Evolutionary conservation across 2,888 invertebrate species (phyloP).

Genomic region (Brenthis ino): DNA sequence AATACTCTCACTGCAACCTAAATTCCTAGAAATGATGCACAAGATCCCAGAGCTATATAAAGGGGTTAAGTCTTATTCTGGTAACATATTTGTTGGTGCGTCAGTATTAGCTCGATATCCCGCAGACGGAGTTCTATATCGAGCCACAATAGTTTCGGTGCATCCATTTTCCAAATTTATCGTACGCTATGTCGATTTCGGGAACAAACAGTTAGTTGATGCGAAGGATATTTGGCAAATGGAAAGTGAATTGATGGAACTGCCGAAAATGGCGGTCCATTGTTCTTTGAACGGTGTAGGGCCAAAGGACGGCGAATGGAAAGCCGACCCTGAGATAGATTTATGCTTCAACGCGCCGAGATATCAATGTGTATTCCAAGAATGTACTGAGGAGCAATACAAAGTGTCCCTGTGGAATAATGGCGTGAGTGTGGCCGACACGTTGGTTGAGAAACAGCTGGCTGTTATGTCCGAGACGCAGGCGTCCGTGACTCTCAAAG

Average conservation of each 20-base stretch:
- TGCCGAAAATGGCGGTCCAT: slow-evolving; percentile 87
- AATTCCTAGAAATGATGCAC: slow-evolving; percentile 87
- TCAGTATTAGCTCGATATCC: slow-evolving; percentile 87
- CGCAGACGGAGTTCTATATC: slow-evolving; percentile 87
- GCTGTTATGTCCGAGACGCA: slow-evolving; percentile 66
- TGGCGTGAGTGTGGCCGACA: slow-evolving; percentile 73
- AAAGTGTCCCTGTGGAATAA: slow-evolving; percentile 75
- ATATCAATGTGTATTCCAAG: slow-evolving; percentile 83
- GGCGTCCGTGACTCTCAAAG: slow-evolving; percentile 70
- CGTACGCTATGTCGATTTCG: slow-evolving; percentile 89
- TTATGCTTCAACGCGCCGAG: slow-evolving; percentile 84
- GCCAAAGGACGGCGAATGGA: slow-evolving; percentile 83
- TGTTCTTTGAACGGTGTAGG: slow-evolving; percentile 85
- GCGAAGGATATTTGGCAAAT: slow-evolving; percentile 86
- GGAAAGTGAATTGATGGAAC: slow-evolving; percentile 84
- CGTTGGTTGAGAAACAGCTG: slow-evolving; percentile 75
- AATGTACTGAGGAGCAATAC: slow-evolving; percentile 69
- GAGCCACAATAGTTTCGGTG: slow-evolving; percentile 85
- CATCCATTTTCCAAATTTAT: slow-evolving; percentile 83
- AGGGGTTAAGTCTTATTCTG: slow-evolving; percentile 68
- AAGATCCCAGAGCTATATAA: slow-evolving; percentile 86
- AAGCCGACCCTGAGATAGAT: slow-evolving; percentile 76
- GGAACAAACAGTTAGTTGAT: slow-evolving; percentile 85
- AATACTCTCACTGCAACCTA: slow-evolving; percentile 70
- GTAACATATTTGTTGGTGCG: slow-evolving; percentile 80